Evolutionary conservation across 2,113 vertebrate species (phyloP), one percentile per base, ranked within the genome.

Genomic region (Noturus placidus): DNA sequence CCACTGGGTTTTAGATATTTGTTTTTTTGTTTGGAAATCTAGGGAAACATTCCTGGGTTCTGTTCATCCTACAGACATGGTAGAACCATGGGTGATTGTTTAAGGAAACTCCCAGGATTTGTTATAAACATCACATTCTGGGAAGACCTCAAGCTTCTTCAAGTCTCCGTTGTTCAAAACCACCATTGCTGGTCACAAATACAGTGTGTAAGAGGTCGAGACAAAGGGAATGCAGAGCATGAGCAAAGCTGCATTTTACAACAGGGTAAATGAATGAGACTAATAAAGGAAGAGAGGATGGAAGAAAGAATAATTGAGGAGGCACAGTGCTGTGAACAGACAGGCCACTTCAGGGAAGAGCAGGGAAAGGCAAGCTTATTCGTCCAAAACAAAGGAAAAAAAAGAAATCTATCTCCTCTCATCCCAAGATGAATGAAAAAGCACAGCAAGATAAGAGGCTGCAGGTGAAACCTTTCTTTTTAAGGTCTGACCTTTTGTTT

Each of bases 401-500:
- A 76, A 42, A 33, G 30, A 84, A 59, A 86, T 79, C 9, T 57
- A 56, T 86, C 72, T 85, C 27, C 72, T 65, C 63, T 83, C 77
- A 70, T 61, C 33, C 30, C 35, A 78, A 84, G 82, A 89, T 80
- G 42, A 78, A 14, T 50, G 56, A 22, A 80, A 65, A 50, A 35
- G 33, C 20, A 54, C 42, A 50, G 84, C 67, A 27, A 77, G 76
- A 85, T 86, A 61, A 50, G 65, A 82, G 42, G 85, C 87, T 54
- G 33, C 61, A 59, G 87, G 87, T 87, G 59, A 59, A 89, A 69
- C n/a, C 50, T 85, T 69, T 84, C 82, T 61, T 87, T 78, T 81
- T 88, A 61, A 84, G 56, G 82, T 87, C 85, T 84, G 50, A 61
- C 67, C 57, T 85, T 79, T 59, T n/a, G 33, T 50, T 70, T 72